These are phyloP conservation scores for Antigone vipio DNA, from an alignment of 2,113 vertebrate species.

Conservation along the genomic window DNA sequence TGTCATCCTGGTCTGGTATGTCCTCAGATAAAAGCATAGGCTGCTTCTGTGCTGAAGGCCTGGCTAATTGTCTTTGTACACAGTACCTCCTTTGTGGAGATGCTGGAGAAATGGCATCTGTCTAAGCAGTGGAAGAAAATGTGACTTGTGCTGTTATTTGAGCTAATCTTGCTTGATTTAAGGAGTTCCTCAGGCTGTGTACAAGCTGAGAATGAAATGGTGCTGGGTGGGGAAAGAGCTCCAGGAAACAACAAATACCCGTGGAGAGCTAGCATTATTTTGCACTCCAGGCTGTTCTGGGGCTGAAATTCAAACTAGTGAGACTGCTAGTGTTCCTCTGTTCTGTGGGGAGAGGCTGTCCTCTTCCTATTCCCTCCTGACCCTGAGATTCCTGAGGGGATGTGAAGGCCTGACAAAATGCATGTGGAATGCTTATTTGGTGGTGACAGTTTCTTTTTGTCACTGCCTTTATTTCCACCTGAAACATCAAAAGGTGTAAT, in stretches of 20 bases:
- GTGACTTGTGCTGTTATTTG: background rate
- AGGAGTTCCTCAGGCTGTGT: background rate
- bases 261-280: background rate
- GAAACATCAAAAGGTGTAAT: background rate
- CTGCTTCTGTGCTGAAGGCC: background rate
- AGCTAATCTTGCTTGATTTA: background rate
- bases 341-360: background rate
- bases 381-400: background rate
- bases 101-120: background rate
- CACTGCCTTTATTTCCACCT: background rate
- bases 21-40: background rate
- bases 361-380: background rate
- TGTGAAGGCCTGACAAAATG: background rate
- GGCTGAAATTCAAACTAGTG: background rate
- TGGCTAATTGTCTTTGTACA: background rate
- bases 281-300: background rate
- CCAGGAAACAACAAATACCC: background rate
- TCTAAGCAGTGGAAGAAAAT: background rate
- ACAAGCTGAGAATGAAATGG: background rate
- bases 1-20: background rate
- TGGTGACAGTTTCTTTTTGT: background rate
- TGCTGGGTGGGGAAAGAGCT: background rate
- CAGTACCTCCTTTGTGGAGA: slow-evolving; percentile 20
- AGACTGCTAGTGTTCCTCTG: background rate
- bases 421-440: background rate